Conservation (phyloP, 2,113 vertebrate species). For the Antechinus stuartii region DNA sequence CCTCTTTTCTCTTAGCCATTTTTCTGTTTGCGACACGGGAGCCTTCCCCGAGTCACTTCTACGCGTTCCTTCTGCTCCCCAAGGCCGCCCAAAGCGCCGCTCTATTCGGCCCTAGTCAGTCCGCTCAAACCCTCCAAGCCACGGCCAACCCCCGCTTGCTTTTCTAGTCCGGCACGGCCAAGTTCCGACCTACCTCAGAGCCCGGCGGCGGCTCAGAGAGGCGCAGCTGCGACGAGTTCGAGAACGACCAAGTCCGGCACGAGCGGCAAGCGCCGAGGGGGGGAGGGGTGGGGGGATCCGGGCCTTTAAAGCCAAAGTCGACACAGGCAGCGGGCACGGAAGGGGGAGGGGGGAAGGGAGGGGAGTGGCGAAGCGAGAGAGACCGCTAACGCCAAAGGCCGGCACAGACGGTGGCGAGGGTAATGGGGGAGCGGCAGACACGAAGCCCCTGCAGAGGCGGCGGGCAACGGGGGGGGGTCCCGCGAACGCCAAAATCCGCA, state of each 20-base stretch:
- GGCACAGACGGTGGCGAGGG: no score
- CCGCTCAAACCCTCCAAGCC: background rate
- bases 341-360: no score
- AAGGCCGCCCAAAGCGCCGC: background rate
- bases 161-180: background rate
- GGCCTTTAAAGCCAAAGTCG: background rate
- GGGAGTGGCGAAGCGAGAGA: no score
- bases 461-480: background rate
- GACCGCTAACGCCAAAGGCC: no score
- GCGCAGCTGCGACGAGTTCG: no score
- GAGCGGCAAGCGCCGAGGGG: no score
- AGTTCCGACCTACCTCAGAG: background rate
- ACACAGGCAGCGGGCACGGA: background rate
- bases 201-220: no score
- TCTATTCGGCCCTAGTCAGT: background rate
- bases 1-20: background rate
- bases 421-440: no score
- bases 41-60: background rate
- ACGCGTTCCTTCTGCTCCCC: background rate
- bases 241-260: no score
- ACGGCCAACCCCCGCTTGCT: background rate
- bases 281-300: no score
- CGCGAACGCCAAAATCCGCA: no score
- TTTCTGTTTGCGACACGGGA: background rate
- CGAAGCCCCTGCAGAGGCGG: background rate